Base-by-base conservation (phyloP, 2,888 invertebrate species). In the Archips crataeganus region DNA sequence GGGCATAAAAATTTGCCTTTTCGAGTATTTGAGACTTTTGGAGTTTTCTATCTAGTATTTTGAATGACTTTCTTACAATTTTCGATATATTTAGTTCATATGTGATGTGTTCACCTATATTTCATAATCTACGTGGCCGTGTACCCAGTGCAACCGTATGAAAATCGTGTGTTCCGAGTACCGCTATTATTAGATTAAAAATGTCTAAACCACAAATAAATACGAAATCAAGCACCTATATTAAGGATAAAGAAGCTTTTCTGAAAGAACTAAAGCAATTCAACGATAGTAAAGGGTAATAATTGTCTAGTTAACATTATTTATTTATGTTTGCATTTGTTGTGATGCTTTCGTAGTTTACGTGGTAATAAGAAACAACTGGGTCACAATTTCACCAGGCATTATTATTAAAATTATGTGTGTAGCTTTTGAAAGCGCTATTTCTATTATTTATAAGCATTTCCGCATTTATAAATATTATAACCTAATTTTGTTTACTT, bases 281-380 rank as follows among this genome's bases (percentile, higher is more conserved):
- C 89, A 98, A 99, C 91, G 98, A 98, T 80, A 97, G 97, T 82
- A 96, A 98, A 95, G 98, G 98, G 99, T 99, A 94, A 96, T 97
- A 95, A 77, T 76, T 64, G 32, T 51, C 57, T 67, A 75, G 70
- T 42, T 36, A 61, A 8, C 34, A 34, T 36, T 61, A 62, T 70
- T 42, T 70, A 61, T 61, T 66, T 66, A 70, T 67, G 13, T 77
- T 65, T 23, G 49, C 61, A 63, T 69, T 59, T 69, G 49, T 10
- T 42, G 70, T 70, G 74, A 74, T 74, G 74, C 74, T 74, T 61
- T 54, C 45, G 51, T 34, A 23, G 23, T 51, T 74, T 59, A 23
- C 36, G 60, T 11, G 6, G 60, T 34, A 23, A 74, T 74, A 65
- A 74, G 61, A 70, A 10, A 13, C 2, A 10, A 36, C 51, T 45